Evolutionary conservation across 1,140 invertebrate species (phyloP).

Genomic region (Lineus longissimus): DNA sequence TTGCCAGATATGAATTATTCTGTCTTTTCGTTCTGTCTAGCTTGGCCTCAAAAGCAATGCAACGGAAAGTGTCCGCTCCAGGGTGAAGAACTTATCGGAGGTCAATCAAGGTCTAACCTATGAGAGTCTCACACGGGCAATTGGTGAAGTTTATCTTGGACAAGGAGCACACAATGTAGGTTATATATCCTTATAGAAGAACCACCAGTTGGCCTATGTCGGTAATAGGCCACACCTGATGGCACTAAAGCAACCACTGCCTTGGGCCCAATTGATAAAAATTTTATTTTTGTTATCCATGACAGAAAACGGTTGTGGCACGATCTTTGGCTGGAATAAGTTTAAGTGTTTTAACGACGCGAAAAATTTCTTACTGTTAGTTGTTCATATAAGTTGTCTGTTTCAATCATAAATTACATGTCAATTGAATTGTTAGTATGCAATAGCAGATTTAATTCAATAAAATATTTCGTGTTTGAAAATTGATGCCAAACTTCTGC

Average conservation of each 20-base stretch:
- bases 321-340: neutral
- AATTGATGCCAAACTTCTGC: no score
- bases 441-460: no score
- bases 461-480: no score
- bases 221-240: neutral
- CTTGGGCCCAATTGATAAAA: neutral
- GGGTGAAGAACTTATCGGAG: slow-evolving; percentile 71
- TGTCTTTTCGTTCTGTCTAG: no score
- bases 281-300: no score
- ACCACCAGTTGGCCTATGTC: slow-evolving; percentile 67
- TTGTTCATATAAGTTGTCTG: no score
- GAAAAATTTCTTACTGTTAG: no score
- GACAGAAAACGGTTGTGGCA: neutral
- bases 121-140: slow-evolving; percentile 53
- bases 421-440: no score
- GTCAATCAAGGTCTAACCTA: slow-evolving; percentile 67
- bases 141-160: slow-evolving; percentile 65
- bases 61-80: slow-evolving; percentile 72
- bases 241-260: neutral
- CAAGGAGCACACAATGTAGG: slow-evolving; percentile 12
- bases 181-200: slow-evolving; percentile 54
- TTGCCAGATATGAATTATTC: no score
- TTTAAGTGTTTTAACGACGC: no score
- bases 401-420: no score
- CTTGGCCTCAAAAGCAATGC: slow-evolving; percentile 71